Evolutionary conservation across 2,888 invertebrate genomes (phyloP).

Genomic region (Pandemis cinnamomeana): DNA sequence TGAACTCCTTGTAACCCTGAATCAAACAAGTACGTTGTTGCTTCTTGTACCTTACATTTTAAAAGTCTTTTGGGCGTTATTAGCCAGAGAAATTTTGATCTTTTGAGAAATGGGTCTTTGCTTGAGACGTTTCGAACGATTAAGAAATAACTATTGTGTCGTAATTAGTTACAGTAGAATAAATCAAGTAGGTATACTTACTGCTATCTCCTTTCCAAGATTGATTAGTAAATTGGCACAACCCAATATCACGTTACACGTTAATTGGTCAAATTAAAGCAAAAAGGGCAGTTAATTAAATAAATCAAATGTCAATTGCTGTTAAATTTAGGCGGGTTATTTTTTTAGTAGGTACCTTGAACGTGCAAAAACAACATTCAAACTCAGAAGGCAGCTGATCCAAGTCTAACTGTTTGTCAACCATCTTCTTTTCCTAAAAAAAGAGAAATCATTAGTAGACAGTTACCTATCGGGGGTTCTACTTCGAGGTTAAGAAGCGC

Average conservation of each 20-base stretch:
- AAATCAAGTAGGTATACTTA: slow-evolving; percentile 21
- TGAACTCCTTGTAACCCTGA: slow-evolving; percentile 95
- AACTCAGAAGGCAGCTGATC: slow-evolving; percentile 97
- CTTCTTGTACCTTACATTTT: slow-evolving; percentile 22
- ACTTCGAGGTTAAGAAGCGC: slow-evolving; percentile 17
- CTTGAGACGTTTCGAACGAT: too few species aligned
- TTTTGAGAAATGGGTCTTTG: neutral
- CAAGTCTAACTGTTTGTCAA: slow-evolving; percentile 89
- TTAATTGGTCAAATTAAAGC: slow-evolving; percentile 15
- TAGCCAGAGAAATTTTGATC: neutral
- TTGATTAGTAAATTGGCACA: slow-evolving; percentile 25
- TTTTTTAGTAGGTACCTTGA: slow-evolving; percentile 89
- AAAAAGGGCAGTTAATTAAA: neutral
- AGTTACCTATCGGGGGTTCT: slow-evolving; percentile 43
- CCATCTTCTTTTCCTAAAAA: slow-evolving; percentile 88
- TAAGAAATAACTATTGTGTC: neutral
- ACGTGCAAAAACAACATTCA: slow-evolving; percentile 98
- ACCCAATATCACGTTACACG: slow-evolving; percentile 15
- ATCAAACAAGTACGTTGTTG: slow-evolving; percentile 45
- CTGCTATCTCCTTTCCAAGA: slow-evolving; percentile 29
- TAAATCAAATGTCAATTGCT: slow-evolving; percentile 12
- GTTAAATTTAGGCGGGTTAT: slow-evolving; percentile 55
- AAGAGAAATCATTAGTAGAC: slow-evolving; percentile 73
- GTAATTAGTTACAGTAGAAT: neutral
- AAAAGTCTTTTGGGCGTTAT: neutral